A percentile compares a stretch with the other conserved stretches of the same genome.
These are phyloP conservation scores for Fistularia commersonii DNA, from an alignment of 2,797 vertebrate species.

Conservation along the genomic window DNA sequence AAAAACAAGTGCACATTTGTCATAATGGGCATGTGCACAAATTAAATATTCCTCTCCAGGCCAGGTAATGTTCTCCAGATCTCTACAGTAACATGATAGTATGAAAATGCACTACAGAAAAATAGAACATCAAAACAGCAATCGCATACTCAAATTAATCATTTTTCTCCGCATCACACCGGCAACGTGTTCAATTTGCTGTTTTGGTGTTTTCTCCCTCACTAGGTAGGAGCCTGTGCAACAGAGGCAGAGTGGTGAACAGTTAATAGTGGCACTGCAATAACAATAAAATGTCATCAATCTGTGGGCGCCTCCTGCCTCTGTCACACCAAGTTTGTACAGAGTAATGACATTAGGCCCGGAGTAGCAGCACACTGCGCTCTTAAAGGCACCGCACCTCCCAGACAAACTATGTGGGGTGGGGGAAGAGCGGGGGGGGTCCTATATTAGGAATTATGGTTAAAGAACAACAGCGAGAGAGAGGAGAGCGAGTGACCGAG, in stretches of 20 bases:
- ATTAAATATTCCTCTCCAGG: conserved; percentile 48
- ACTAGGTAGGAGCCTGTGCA: conserved; percentile 69
- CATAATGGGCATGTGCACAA: conserved; percentile 24
- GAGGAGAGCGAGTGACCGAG: no score
- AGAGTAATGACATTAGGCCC: conserved; percentile 86
- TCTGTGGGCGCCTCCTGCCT: conserved; percentile 82
- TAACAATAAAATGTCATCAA: conserved; percentile 89
- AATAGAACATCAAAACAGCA: conserved; percentile 74
- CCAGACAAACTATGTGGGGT: conserved; percentile 35
- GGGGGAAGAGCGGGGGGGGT: conserved; percentile 20
- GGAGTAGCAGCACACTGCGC: conserved; percentile 73
- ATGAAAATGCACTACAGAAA: conserved; percentile 60
- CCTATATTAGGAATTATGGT: conserved; percentile 5
- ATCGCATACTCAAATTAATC: conserved; percentile 80
- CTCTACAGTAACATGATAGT: conserved; percentile 55
- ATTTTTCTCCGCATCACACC: conserved; percentile 71
- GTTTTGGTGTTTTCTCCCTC: conserved; percentile 58
- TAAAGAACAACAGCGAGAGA: no score
- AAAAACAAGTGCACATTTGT: conserved; percentile 31
- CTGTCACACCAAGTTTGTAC: conserved; percentile 88
- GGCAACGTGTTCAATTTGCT: conserved; percentile 78
- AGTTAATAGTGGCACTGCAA: conserved; percentile 84
- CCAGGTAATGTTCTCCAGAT: conserved; percentile 47
- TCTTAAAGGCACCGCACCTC: conserved; percentile 80
- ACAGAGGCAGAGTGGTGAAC: conserved; percentile 74